These are phyloP conservation scores for Poeciliopsis retropinna DNA, from an alignment of 2,113 vertebrate species.

Conservation along the genomic window DNA sequence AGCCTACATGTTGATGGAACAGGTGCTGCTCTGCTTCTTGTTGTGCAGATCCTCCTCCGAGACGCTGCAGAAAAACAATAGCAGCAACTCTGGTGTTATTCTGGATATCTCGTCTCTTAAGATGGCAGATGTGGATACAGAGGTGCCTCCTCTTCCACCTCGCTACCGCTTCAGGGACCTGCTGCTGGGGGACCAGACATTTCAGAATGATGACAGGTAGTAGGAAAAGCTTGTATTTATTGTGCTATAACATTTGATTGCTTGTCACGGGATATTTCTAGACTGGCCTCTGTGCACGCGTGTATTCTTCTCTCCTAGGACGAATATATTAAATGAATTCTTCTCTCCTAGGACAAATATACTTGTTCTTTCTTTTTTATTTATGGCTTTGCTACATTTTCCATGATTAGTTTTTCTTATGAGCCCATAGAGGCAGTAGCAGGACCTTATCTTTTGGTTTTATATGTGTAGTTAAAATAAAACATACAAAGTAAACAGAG, in stretches of 20 bases:
- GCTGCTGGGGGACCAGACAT: slow-evolving; percentile 92
- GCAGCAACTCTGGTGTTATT: slow-evolving; percentile 83
- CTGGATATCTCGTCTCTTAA: slow-evolving; percentile 86
- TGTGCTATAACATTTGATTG: slow-evolving; percentile 4
- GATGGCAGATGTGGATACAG: slow-evolving; percentile 90
- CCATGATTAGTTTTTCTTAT: slow-evolving; percentile 15
- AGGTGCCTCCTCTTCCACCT: slow-evolving; percentile 92
- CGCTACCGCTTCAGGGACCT: slow-evolving; percentile 95
- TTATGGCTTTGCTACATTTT: slow-evolving; percentile 22
- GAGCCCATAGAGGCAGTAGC: not conserved
- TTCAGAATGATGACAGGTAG: slow-evolving; percentile 95
- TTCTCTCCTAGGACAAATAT: not conserved
- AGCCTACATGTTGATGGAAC: slow-evolving; percentile 1
- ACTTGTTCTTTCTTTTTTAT: not conserved
- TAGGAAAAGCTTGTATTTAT: slow-evolving; percentile 2
- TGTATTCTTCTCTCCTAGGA: slow-evolving; percentile 1
- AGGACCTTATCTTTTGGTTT: slow-evolving; percentile 20
- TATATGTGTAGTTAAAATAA: slow-evolving; percentile 21
- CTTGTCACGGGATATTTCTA: not conserved
- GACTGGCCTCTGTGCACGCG: not conserved
- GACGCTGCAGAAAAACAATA: slow-evolving; percentile 77
- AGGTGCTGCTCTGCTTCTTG: not conserved
- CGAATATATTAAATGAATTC: not conserved
- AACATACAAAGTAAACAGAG: slow-evolving; percentile 17
- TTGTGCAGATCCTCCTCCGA: slow-evolving; percentile 81